A percentile compares a stretch with the other conserved stretches of the same genome.
These are phyloP conservation scores for Macrobrachium rosenbergii DNA, from an alignment of 1,140 invertebrate genomes.

Conservation along the genomic window DNA sequence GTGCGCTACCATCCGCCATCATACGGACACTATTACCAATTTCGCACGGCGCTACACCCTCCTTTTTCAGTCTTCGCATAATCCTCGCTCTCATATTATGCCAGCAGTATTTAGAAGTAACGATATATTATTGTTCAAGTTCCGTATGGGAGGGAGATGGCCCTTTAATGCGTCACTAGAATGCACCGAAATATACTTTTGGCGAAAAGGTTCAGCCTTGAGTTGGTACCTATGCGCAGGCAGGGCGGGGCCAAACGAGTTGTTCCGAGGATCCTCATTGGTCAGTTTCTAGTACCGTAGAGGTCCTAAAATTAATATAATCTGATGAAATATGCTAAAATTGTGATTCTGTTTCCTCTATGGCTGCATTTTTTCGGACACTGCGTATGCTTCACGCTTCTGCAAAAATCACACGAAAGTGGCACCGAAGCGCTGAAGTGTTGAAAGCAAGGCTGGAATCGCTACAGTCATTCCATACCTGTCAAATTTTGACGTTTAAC, in stretches of 20 bases:
- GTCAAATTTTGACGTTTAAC: no score
- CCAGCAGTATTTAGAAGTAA: background rate
- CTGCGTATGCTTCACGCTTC: no score
- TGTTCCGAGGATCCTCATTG: slow-evolving; percentile 37
- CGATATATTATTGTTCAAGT: background rate
- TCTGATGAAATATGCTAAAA: no score
- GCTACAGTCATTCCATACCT: no score
- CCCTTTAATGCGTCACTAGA: no score
- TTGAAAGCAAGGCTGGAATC: no score
- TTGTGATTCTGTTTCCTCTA: no score
- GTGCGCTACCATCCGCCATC: slow-evolving; percentile 53
- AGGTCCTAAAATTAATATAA: background rate
- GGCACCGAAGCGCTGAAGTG: no score
- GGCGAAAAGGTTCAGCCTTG: background rate
- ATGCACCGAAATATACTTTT: background rate
- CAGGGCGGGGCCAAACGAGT: slow-evolving; percentile 53
- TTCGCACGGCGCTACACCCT: background rate
- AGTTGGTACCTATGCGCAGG: slow-evolving; percentile 27
- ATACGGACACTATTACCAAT: slow-evolving; percentile 48
- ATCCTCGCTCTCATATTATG: background rate
- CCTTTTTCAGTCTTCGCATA: background rate
- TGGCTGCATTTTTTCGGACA: no score
- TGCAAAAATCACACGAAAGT: no score
- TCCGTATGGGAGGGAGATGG: no score
- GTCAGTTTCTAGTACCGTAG: background rate